phyloP scores from a whole-genome alignment of 1,140 invertebrate genomes.

The Cotesia typhae region DNA sequence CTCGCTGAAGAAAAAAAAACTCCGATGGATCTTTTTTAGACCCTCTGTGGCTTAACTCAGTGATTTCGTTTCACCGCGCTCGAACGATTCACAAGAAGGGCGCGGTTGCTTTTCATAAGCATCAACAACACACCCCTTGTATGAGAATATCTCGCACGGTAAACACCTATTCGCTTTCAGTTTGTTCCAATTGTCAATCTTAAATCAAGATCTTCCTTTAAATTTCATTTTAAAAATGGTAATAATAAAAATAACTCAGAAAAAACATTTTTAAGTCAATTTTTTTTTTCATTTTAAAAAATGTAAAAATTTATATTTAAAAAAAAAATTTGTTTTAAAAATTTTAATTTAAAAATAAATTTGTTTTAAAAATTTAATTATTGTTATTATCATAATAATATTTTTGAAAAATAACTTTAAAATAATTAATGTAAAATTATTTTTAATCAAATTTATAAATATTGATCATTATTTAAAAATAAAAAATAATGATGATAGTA shows the following conservation, averaged over 20 bases:
- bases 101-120: constrained; percentile 20
- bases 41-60: constrained; percentile 42
- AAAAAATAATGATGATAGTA: no score
- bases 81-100: constrained; percentile 39
- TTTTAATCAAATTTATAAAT: no score
- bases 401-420: no score
- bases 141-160: background rate
- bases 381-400: no score
- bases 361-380: no score
- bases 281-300: background rate
- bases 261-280: background rate
- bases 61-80: constrained; percentile 43
- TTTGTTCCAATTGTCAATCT: background rate
- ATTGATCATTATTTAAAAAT: no score
- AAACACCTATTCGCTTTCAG: constrained; percentile 35
- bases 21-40: constrained; percentile 30
- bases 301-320: background rate
- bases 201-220: constrained; percentile 5
- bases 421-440: no score
- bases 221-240: no score
- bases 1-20: background rate
- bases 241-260: background rate
- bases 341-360: background rate
- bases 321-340: no score
- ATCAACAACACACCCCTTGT: constrained; percentile 10